Base-by-base conservation (phyloP, 2,113 vertebrate species). In the Phoxinus phoxinus region DNA sequence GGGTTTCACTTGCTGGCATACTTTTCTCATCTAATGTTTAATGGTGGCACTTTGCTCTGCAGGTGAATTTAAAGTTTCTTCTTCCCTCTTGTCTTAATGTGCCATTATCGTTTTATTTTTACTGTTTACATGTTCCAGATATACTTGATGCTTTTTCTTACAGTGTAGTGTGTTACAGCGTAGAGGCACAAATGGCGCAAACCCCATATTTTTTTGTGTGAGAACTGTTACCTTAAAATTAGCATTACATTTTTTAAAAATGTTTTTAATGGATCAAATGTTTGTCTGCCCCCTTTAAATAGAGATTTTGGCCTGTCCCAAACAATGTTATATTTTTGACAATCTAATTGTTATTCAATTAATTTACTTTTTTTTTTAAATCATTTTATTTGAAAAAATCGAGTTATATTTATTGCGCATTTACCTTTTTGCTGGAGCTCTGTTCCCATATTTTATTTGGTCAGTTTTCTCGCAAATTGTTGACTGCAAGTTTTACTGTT, bases 11-110 rank as follows among this genome's bases (percentile, higher is more conserved):
- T 4, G 19, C 25, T 51, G 78, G 56, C 30, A 35, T 83, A 44
- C 63, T 65, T 65, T 65, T 79, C 35, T 35, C 56, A 41, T 41
- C 72, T 72, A 72, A 32, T 73, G 51, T 25, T 48, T 85, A 15
- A 19, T 73, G 41, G 41, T 41, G 41, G 8, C 37, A 41, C 67
- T 72, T 67, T 67, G 19, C 59, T 53, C 65, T 41, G 67, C 53
- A 83, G 23, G 37, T 56, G 35, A 27, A 51, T 69, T 67, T 56
- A 37, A 79, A 25, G 77, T 80, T 80, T 80, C 56, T 80, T 59
- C 56, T 61, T 59, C 77, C 6, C 77, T 61, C 23, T 58, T 59
- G n/a, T 61, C 56, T 61, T 37, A 1, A 1, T 44, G 32, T 56
- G 30, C 23, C 27, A 23, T 13, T 63, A 80, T 59, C 3, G 6